Percentiles rank a stretch among this genome's conserved stretches.
phyloP scores from a whole-genome alignment of 1,140 invertebrate genomes.

The Trichogramma pretiosum region DNA sequence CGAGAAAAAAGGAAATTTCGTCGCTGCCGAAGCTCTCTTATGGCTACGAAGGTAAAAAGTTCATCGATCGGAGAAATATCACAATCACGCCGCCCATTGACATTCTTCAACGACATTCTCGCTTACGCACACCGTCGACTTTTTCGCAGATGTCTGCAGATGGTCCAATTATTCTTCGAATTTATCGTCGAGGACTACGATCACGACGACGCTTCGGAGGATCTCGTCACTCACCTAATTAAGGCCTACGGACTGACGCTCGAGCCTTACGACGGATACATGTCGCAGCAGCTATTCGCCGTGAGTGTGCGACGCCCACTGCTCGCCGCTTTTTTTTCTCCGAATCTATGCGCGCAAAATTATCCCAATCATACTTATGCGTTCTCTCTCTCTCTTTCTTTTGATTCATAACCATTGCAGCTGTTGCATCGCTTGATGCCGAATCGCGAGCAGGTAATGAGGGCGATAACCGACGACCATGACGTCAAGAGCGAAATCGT shows the following conservation, averaged over 20 bases:
- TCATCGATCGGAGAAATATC: no score
- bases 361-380: no score
- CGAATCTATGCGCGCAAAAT: neutral
- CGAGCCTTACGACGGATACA: conserved; percentile 58
- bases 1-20: conserved; percentile 38
- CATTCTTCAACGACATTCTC: no score
- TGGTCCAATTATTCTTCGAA: conserved; percentile 52
- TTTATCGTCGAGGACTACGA: conserved; percentile 48
- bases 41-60: conserved; percentile 59
- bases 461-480: conserved; percentile 28
- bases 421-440: conserved; percentile 37
- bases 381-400: no score
- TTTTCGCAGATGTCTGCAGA: conserved; percentile 53
- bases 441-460: conserved; percentile 33
- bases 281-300: conserved; percentile 55
- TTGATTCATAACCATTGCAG: conserved; percentile 26
- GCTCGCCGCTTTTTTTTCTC: neutral
- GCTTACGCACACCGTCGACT: no score
- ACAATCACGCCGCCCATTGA: no score
- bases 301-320: conserved; percentile 38
- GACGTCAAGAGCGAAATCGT: conserved; percentile 27
- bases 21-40: conserved; percentile 53
- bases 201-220: conserved; percentile 40
- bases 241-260: conserved; percentile 55
- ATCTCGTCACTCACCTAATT: conserved; percentile 49